Evolutionary conservation across 2,888 invertebrate species (phyloP), one percentile per base, ranked within the genome.

Genomic region (Chloroclystis v-ata): DNA sequence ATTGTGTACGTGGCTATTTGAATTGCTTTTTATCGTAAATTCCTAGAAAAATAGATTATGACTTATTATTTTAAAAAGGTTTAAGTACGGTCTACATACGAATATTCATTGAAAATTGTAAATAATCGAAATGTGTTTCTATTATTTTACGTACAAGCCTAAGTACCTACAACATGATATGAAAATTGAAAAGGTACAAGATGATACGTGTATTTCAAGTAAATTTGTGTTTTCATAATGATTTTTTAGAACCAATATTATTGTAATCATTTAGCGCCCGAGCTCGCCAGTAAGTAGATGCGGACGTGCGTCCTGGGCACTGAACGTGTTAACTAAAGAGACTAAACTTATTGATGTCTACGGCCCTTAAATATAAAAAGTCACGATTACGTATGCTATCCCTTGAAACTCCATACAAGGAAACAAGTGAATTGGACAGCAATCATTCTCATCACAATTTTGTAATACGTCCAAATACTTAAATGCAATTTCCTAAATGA

Each of bases 151-250:
- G 67, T 80, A 79, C 75, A 82, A 71, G 75, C 70, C 75, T 82
- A 81, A 64, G 69, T 82, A 80, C 75, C 70, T 20, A 67, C 71
- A 35, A 4, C 8, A 79, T 85, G 85, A 85, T 86, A 86, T 86
- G 85, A 72, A 70, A 78, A 71, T 68, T 59, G 70, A 69, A 53
- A 69, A 81, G 69, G 75, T 78, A 77, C 76, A 69, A 72, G 56
- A 69, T 74, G 75, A 78, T 78, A 78, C 65, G 72, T 67, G 65
- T 63, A 49, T 51, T 56, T 47, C 49, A 53, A 43, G 46, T 30
- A 56, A 60, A 70, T 70, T 67, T 66, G 65, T 78, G 72, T 29
- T 16, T 26, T n/a, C 6, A 25, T 7, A 45, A 25, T 12, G 12
- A 28, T 40, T 30, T 33, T 10, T 9, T 32, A 16, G 9, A 33